Percentiles rank a stretch among this genome's conserved stretches.
phyloP scores from a whole-genome alignment of 2,888 invertebrate genomes.

The Hirtodrosophila duncani region DNA sequence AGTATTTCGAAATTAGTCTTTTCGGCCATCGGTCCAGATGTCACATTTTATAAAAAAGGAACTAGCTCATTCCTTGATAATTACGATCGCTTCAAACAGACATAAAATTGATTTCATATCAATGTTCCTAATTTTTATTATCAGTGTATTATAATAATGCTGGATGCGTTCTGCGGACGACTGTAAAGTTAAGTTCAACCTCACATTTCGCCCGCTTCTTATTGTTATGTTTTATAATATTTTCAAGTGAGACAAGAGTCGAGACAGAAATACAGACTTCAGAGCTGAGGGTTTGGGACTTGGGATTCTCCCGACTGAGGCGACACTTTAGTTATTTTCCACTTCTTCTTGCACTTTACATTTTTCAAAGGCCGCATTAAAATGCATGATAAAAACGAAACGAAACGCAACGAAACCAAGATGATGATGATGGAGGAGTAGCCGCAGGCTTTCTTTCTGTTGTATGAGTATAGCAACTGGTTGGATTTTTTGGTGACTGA shows the following conservation, averaged over 20 bases:
- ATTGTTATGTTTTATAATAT: constrained; percentile 71
- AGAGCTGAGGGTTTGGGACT: constrained; percentile 3
- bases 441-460: constrained; percentile 16
- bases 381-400: constrained; percentile 56
- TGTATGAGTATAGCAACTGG: constrained; percentile 48
- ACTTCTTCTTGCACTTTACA: constrained; percentile 68
- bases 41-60: too few relatives aligned
- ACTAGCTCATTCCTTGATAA: too few relatives aligned
- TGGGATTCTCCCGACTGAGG: constrained; percentile 23
- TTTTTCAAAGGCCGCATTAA: constrained; percentile 69
- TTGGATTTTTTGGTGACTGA: constrained; percentile 26
- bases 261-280: constrained; percentile 38
- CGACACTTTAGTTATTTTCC: constrained; percentile 70
- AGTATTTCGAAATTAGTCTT: too few relatives aligned
- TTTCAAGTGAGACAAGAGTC: constrained; percentile 61
- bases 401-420: constrained; percentile 7
- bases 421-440: constrained; percentile 16
- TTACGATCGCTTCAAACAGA: too few relatives aligned
- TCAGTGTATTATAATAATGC: too few relatives aligned
- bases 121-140: too few relatives aligned
- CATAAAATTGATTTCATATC: too few relatives aligned
- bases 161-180: too few relatives aligned
- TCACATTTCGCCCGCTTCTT: constrained; percentile 64
- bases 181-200: constrained; percentile 49
- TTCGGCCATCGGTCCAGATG: too few relatives aligned